Evolutionary conservation across 1,140 invertebrate species (phyloP).

Genomic region (Philotrypesis tridentata): DNA sequence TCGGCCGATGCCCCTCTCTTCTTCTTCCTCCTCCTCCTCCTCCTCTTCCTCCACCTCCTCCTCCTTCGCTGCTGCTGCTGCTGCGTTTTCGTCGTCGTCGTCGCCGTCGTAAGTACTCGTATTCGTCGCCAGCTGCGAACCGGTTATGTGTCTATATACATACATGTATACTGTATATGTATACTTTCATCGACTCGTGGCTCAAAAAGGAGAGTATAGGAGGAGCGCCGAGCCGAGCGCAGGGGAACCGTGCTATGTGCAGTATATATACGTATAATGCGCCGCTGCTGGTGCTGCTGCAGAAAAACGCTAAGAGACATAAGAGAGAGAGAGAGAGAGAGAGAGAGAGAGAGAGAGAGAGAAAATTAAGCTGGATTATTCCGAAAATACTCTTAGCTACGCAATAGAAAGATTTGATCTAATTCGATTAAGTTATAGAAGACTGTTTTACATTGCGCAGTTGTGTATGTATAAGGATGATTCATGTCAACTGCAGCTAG

Average conservation of each 20-base stretch:
- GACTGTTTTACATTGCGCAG: background rate
- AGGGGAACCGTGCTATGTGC: background rate
- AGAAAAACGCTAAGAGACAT: background rate
- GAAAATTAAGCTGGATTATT: constrained; percentile 25
- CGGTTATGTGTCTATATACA: constrained; percentile 41
- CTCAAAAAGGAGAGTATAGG: background rate
- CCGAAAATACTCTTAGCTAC: background rate
- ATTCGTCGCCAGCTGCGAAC: constrained; percentile 44
- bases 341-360: constrained; percentile 22
- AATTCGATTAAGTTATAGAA: background rate
- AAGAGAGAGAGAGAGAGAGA: constrained; percentile 1
- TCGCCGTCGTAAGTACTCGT: no score
- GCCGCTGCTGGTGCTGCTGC: background rate
- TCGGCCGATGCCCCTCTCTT: constrained; percentile 41
- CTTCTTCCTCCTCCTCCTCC: background rate
- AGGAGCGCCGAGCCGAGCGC: background rate
- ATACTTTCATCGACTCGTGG: constrained; percentile 41
- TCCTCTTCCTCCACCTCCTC: background rate
- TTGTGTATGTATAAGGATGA: background rate
- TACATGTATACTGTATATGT: background rate
- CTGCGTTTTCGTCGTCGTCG: constrained; percentile 6
- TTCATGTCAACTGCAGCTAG: no score
- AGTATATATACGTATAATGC: background rate
- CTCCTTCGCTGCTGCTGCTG: no score
- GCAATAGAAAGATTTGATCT: background rate